Conservation (phyloP, 2,797 vertebrate genomes). For the Bradypodion ventrale region DNA sequence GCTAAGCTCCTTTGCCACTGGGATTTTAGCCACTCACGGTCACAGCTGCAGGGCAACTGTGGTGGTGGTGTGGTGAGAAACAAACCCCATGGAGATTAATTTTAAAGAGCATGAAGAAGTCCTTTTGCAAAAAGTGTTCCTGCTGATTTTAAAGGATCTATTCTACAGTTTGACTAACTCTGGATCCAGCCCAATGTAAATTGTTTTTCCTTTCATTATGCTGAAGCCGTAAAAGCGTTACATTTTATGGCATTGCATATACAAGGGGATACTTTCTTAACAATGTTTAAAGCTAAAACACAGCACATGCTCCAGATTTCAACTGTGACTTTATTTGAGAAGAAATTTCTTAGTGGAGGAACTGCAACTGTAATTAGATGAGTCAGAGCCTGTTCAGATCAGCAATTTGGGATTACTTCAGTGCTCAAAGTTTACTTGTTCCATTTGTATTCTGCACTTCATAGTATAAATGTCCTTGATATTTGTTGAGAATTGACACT, state of each 20-base stretch:
- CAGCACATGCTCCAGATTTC: background rate
- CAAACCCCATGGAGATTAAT: background rate
- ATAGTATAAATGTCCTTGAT: background rate
- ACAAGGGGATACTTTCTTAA: background rate
- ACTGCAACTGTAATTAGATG: background rate
- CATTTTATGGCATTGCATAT: background rate
- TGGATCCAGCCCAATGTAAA: background rate
- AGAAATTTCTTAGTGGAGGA: background rate
- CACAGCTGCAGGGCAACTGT: too few relatives aligned
- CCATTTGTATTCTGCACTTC: background rate
- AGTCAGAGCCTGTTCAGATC: background rate
- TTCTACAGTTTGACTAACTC: background rate
- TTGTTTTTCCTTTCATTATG: background rate
- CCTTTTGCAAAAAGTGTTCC: background rate
- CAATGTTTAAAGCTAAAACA: background rate
- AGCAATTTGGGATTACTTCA: background rate
- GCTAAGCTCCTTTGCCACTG: background rate
- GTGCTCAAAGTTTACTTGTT: background rate
- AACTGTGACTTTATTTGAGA: background rate
- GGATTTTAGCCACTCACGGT: background rate
- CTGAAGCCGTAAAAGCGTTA: background rate
- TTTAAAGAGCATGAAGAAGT: background rate
- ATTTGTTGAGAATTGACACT: conserved; percentile 14
- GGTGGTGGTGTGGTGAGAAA: background rate
- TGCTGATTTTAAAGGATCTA: background rate